These are phyloP conservation scores for Talpa occidentalis DNA, from an alignment of 2,113 vertebrate genomes.

Conservation along the genomic window DNA sequence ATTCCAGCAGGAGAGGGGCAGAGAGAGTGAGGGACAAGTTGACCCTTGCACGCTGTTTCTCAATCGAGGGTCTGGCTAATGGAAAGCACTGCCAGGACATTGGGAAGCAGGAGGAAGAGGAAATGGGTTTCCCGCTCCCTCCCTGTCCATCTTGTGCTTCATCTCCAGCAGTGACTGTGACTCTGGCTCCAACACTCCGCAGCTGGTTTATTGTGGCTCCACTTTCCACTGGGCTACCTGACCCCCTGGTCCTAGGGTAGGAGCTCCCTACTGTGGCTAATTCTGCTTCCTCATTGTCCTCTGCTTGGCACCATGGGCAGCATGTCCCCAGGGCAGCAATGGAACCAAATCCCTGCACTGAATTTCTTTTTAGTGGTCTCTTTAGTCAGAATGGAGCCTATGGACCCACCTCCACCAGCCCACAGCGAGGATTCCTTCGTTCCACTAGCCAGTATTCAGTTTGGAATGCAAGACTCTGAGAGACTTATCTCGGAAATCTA, in stretches of 20 bases:
- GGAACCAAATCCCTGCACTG: not conserved
- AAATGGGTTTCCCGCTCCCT: not conserved
- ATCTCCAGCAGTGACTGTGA: not conserved
- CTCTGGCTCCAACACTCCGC: not conserved
- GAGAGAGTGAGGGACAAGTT: not conserved
- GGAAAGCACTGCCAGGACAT: not conserved
- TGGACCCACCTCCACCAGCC: not conserved
- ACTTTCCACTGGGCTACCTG: not conserved
- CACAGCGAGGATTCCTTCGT: constrained; percentile 2
- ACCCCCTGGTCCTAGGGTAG: not conserved
- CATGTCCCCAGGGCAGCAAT: too few species aligned
- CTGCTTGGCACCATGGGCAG: not conserved
- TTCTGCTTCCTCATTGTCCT: not conserved
- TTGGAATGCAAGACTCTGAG: not conserved
- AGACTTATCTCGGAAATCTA: not conserved
- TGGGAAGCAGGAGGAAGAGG: constrained; percentile 15
- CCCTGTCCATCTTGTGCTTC: not conserved
- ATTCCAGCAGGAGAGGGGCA: not conserved
- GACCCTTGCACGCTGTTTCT: not conserved
- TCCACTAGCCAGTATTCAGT: not conserved
- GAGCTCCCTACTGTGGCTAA: not conserved
- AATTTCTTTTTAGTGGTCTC: constrained; percentile 42
- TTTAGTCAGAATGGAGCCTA: not conserved
- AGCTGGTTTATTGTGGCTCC: not conserved
- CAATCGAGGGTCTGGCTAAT: not conserved